Evolutionary conservation across 2,113 vertebrate species (phyloP).

Genomic region (Xyrauchen texanus): DNA sequence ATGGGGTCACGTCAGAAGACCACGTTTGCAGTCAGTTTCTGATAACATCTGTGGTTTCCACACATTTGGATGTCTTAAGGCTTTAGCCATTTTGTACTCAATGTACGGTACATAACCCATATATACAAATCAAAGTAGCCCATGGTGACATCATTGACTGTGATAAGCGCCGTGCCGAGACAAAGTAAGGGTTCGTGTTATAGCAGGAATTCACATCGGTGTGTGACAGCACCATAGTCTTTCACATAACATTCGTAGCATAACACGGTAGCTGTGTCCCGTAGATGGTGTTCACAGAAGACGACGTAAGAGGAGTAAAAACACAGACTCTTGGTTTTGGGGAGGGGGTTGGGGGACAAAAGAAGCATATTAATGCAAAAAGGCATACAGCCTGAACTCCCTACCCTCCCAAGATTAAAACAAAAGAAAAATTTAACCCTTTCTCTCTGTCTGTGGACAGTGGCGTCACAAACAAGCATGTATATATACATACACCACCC

Average conservation of each 20-base stretch:
- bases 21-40: constrained; percentile 27
- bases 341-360: background rate
- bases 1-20: constrained; percentile 50
- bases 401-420: constrained; percentile 30
- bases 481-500: constrained; percentile 42
- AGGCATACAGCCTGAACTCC: constrained; percentile 47
- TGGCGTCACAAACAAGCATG: constrained; percentile 59
- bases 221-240: constrained; percentile 69
- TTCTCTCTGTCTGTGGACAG: constrained; percentile 73
- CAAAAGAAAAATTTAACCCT: background rate
- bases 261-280: constrained; percentile 17
- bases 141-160: constrained; percentile 67
- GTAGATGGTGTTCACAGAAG: constrained; percentile 53
- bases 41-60: constrained; percentile 45
- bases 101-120: constrained; percentile 48
- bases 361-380: constrained; percentile 56
- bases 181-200: constrained; percentile 52
- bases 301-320: background rate
- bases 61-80: constrained; percentile 69
- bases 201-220: constrained; percentile 65
- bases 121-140: constrained; percentile 52
- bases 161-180: constrained; percentile 53
- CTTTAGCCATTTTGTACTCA: constrained; percentile 61
- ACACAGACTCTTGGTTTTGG: too few species aligned
- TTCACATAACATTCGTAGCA: constrained; percentile 29